phyloP scores from a whole-genome alignment of 2,797 vertebrate species.

The Phylloscopus collybita region DNA sequence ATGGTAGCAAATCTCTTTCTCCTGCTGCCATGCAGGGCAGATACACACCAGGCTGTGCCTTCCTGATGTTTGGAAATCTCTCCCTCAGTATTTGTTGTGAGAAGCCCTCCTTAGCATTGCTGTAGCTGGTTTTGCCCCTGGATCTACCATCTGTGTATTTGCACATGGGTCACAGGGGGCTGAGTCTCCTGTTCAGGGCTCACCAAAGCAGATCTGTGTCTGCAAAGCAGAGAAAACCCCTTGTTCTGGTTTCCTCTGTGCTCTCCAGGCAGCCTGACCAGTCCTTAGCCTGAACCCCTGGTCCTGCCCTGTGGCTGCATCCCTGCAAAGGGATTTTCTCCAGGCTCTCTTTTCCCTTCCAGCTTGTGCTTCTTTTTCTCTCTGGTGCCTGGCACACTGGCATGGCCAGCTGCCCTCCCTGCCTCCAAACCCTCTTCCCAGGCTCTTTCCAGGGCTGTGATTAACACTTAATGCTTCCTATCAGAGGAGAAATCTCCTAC shows the following conservation, averaged over 20 bases:
- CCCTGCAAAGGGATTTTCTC: neutral
- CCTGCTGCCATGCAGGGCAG: neutral
- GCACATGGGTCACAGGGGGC: neutral
- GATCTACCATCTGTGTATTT: neutral
- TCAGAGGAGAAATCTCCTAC: slow-evolving; percentile 39
- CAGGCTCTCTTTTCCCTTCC: neutral
- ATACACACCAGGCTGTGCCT: neutral
- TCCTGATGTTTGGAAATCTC: neutral
- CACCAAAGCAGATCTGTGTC: neutral
- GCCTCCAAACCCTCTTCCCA: neutral
- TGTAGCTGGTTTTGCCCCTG: neutral
- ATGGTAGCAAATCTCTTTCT: neutral
- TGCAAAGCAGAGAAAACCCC: neutral
- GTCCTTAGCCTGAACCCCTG: neutral
- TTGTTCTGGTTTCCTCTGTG: neutral
- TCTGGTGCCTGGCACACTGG: neutral
- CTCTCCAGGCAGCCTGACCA: neutral
- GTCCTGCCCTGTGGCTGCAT: neutral
- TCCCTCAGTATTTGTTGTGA: neutral
- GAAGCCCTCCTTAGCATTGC: neutral
- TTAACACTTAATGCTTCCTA: slow-evolving; percentile 18
- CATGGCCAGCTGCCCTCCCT: rapidly evolving
- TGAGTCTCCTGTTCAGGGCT: neutral
- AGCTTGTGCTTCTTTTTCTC: neutral
- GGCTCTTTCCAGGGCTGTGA: neutral